These are phyloP conservation scores for Mythimna ferrago DNA, from an alignment of 2,888 invertebrate genomes.

Conservation along the genomic window DNA sequence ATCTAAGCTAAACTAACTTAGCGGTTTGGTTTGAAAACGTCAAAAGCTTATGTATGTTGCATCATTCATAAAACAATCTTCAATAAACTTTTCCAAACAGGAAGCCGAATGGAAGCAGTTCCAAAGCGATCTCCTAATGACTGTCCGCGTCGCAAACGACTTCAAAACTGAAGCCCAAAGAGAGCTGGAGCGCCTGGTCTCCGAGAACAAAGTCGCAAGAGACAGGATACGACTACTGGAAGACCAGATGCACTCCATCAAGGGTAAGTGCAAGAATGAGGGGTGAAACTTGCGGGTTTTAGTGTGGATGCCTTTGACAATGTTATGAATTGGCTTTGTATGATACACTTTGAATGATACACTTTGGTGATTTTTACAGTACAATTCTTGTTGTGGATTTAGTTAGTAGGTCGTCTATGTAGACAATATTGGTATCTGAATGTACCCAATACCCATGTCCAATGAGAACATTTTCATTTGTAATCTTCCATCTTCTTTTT, in stretches of 20 bases:
- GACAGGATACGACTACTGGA: conserved; percentile 95
- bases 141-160: conserved; percentile 98
- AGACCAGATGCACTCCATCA: conserved; percentile 95
- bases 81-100: conserved; percentile 74
- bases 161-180: conserved; percentile 98
- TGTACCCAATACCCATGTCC: neutral
- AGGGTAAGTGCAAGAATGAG: conserved; percentile 88
- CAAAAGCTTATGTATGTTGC: too few species aligned
- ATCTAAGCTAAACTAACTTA: too few species aligned
- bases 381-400: neutral
- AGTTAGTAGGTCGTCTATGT: conserved; percentile 12
- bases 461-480: neutral
- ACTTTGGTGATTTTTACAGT: conserved; percentile 12
- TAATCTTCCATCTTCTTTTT: neutral
- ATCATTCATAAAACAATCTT: too few species aligned
- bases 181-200: conserved; percentile 94
- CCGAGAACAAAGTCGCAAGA: conserved; percentile 95
- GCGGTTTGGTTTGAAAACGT: too few species aligned
- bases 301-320: conserved; percentile 23
- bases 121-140: conserved; percentile 97
- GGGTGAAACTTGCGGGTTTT: conserved; percentile 39
- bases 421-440: conserved; percentile 2
- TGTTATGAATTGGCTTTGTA: conserved; percentile 47
- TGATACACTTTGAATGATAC: conserved; percentile 42
- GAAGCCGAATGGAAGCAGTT: conserved; percentile 98